phyloP scores from a whole-genome alignment of 2,888 invertebrate species.

The Diadegma fenestrale region DNA sequence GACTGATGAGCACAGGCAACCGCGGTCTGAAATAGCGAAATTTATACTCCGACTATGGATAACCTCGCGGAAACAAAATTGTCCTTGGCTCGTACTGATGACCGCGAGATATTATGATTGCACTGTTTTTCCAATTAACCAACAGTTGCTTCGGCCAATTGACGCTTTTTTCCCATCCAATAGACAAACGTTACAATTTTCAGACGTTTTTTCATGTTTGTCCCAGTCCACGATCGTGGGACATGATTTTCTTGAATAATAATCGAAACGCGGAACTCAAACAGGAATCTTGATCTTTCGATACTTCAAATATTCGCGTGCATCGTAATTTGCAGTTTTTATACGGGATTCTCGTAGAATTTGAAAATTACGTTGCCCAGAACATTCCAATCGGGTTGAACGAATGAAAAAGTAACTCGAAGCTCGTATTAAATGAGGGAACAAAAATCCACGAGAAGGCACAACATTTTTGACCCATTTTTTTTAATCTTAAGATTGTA shows the following conservation, averaged over 20 bases:
- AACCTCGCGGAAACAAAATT: slow-evolving; percentile 27
- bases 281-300: not conserved
- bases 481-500: not conserved
- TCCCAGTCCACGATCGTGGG: not conserved
- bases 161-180: not conserved
- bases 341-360: too few species aligned
- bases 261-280: not conserved
- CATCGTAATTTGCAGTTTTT: not conserved
- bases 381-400: too few species aligned
- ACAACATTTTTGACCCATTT: not conserved
- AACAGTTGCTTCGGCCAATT: slow-evolving; percentile 29
- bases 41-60: slow-evolving; percentile 15
- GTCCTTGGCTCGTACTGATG: slow-evolving; percentile 48
- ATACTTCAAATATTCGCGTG: not conserved
- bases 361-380: too few species aligned
- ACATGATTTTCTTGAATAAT: not conserved
- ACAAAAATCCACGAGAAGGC: not conserved
- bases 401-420: too few species aligned
- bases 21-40: slow-evolving; percentile 15
- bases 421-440: not conserved
- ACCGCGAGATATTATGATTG: slow-evolving; percentile 35
- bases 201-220: not conserved
- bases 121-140: slow-evolving; percentile 46
- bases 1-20: slow-evolving; percentile 2
- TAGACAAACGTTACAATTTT: not conserved